These are phyloP conservation scores for Triops longicaudatus DNA, from an alignment of 1,140 invertebrate genomes.

Conservation along the genomic window DNA sequence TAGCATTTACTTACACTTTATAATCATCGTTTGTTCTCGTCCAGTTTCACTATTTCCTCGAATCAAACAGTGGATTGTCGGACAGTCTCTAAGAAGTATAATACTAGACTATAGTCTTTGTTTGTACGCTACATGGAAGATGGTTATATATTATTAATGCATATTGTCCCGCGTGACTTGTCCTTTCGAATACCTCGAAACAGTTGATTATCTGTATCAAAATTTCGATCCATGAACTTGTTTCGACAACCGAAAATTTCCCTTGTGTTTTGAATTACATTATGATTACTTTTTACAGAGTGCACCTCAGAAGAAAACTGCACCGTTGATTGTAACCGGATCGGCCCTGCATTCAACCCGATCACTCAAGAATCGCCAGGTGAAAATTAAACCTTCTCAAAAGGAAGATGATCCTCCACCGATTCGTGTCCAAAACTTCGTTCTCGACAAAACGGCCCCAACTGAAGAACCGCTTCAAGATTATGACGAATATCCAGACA, in stretches of 20 bases:
- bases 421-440: not conserved
- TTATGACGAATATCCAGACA: not conserved
- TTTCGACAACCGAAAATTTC: not conserved
- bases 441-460: not conserved
- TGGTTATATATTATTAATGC: no score
- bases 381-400: not conserved
- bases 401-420: not conserved
- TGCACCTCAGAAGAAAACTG: slow-evolving; percentile 20
- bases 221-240: not conserved
- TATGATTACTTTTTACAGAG: slow-evolving; percentile 16
- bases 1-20: no score
- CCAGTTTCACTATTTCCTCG: no score
- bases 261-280: not conserved
- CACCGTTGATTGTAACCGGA: slow-evolving; percentile 17
- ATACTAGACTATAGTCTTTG: no score
- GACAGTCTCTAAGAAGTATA: no score
- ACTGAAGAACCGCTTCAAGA: not conserved
- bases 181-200: no score
- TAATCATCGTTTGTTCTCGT: no score
- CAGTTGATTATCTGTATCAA: no score
- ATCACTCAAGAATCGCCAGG: not conserved
- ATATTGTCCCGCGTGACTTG: no score
- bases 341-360: slow-evolving; percentile 21
- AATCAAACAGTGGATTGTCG: no score
- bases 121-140: no score